A percentile compares a stretch with the other conserved stretches of the same genome.
Conservation (phyloP, 2,888 invertebrate species). For the Thelaira solivaga region DNA sequence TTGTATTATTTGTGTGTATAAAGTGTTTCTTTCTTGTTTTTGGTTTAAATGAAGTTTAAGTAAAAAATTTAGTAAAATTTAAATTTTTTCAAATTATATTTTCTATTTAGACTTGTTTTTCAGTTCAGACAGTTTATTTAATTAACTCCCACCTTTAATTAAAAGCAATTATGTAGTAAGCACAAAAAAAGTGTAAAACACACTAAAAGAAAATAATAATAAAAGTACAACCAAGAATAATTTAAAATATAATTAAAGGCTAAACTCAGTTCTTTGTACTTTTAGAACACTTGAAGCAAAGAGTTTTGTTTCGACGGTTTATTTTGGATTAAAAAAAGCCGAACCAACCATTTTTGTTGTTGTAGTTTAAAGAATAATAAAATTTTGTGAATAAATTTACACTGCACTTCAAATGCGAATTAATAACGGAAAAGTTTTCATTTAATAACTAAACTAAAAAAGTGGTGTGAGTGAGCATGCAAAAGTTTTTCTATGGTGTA, state of each 20-base stretch:
- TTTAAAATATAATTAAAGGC: conserved; percentile 28
- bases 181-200: neutral
- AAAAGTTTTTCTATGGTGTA: neutral
- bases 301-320: conserved; percentile 19
- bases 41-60: no score
- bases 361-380: conserved; percentile 41
- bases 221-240: neutral
- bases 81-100: neutral
- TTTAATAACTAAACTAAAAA: conserved; percentile 21
- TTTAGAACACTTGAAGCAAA: conserved; percentile 9
- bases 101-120: neutral
- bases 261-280: neutral
- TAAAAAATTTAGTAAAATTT: no score
- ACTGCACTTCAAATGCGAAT: conserved; percentile 49
- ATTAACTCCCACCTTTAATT: conserved; percentile 29
- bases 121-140: neutral
- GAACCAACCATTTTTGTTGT: conserved; percentile 14
- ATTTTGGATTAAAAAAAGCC: conserved; percentile 47
- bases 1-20: no score
- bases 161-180: conserved; percentile 34
- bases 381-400: conserved; percentile 54
- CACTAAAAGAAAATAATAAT: conserved; percentile 17
- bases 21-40: no score
- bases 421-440: conserved; percentile 38
- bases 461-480: neutral